These are phyloP conservation scores for Hypotaenidia philippensis DNA, from an alignment of 2,797 vertebrate species.

Conservation along the genomic window DNA sequence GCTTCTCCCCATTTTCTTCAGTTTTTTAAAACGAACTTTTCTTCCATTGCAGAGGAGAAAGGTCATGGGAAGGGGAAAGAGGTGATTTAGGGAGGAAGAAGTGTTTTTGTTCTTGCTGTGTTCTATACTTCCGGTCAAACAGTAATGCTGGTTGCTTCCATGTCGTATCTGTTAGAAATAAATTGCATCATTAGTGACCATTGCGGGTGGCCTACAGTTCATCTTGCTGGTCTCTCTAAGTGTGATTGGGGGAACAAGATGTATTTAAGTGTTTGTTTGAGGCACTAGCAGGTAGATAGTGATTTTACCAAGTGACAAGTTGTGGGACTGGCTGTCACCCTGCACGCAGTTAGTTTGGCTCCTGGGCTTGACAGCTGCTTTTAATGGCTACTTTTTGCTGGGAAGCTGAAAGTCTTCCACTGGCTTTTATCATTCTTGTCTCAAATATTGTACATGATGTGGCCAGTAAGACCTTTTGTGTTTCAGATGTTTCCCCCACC, in stretches of 20 bases:
- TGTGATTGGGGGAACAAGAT: not conserved
- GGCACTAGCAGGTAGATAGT: not conserved
- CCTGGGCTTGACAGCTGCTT: not conserved
- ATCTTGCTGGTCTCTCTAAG: fast-evolving
- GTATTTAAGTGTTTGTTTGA: not conserved
- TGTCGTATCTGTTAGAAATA: not conserved
- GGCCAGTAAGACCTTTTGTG: not conserved
- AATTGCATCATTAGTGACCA: not conserved
- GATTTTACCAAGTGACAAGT: not conserved
- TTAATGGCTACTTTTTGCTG: not conserved
- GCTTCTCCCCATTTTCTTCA: not conserved
- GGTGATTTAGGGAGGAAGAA: not conserved
- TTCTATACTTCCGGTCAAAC: not conserved
- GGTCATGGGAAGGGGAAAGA: not conserved
- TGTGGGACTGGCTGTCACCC: not conserved
- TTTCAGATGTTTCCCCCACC: not conserved
- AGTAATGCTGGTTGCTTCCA: not conserved
- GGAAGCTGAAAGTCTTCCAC: not conserved
- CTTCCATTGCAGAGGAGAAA: not conserved
- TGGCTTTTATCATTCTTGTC: not conserved
- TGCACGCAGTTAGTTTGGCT: fast-evolving
- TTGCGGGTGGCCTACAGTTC: not conserved
- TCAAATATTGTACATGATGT: not conserved
- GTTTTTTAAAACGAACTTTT: not conserved
- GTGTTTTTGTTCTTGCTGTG: not conserved